Base-by-base conservation (phyloP, 2,797 vertebrate genomes). In the Amblyopsis hoosieri region DNA sequence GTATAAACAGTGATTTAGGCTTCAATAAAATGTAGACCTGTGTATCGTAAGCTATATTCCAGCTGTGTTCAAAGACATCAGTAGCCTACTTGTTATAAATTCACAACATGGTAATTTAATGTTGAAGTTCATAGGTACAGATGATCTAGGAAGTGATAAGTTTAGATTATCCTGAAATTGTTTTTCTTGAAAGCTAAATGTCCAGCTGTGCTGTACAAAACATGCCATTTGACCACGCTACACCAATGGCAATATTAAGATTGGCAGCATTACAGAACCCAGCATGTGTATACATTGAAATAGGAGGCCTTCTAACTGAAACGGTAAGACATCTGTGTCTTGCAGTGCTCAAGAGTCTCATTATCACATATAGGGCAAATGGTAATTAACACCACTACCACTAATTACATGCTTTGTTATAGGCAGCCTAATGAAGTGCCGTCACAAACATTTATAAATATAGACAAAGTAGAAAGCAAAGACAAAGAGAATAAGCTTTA, bases 141-240 rank as follows among this genome's bases (percentile, higher is more conserved):
- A 23, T 23, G 37, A 37, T 37, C 37, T 37, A 9, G 23, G 23
- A 23, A 23, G 23, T 23, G 23, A 23, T 23, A 3, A 23, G 3
- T 23, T 75, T 12, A 70, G 48, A 72, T 67, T 71, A 54, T 66
- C 61, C 65, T 77, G 79, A 76, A 85, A 66, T 65, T 60, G 66
- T 62, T 63, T 76, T 72, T 72, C 75, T 83, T 80, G 75, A 81
- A 85, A 79, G 69, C 61, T 85, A 51, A 68, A 66, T 60, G 78
- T 82, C 74, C 81, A 86, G 71, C 75, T 65, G 78, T 69, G 71
- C 75, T 65, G 76, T 69, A 70, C 83, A 86, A 81, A 87, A 90
- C 89, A 89, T 85, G 89, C 63, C 66, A 63, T 80, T 71, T 75
- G 61, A 79, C 76, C 71, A 45, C 56, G 53, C 66, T 60, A 55